Conservation (phyloP, 2,888 invertebrate genomes). For the Encarsia formosa region DNA sequence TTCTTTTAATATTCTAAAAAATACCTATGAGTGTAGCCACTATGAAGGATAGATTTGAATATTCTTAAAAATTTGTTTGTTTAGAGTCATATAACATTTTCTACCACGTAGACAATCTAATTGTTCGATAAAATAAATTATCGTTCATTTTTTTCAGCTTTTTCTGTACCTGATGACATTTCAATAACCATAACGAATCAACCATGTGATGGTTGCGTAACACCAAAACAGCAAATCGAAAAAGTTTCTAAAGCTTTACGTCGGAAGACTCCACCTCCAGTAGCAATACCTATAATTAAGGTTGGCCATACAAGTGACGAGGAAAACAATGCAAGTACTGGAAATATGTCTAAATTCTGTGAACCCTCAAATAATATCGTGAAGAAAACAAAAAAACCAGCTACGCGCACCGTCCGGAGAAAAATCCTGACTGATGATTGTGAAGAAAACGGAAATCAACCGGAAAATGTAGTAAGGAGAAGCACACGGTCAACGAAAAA, state of each 20-base stretch:
- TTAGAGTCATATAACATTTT: too few relatives aligned
- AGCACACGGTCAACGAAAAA: not conserved
- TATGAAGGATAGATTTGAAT: too few relatives aligned
- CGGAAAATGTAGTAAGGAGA: too few relatives aligned
- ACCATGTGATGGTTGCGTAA: conserved; percentile 4
- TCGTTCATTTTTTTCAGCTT: conserved; percentile 15
- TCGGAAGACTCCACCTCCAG: conserved; percentile 11
- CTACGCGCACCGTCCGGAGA: conserved; percentile 12
- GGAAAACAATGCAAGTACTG: not conserved
- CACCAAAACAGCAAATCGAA: conserved; percentile 15
- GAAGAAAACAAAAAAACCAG: not conserved
- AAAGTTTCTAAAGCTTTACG: conserved; percentile 3
- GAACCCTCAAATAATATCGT: not conserved
- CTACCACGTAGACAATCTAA: too few relatives aligned
- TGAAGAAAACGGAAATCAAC: too few relatives aligned
- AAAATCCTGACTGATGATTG: conserved; percentile 17
- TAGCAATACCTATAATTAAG: conserved; percentile 5
- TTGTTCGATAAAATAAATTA: too few relatives aligned
- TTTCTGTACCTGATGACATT: conserved; percentile 13
- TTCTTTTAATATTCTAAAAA: too few relatives aligned
- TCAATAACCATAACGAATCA: conserved; percentile 19
- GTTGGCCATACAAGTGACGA: not conserved
- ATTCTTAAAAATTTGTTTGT: too few relatives aligned
- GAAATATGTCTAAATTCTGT: not conserved
- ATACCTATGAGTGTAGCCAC: too few relatives aligned